A percentile compares a stretch with the other conserved stretches of the same genome.
phyloP scores from a whole-genome alignment of 2,113 vertebrate genomes.

The Dipodomys merriami region DNA sequence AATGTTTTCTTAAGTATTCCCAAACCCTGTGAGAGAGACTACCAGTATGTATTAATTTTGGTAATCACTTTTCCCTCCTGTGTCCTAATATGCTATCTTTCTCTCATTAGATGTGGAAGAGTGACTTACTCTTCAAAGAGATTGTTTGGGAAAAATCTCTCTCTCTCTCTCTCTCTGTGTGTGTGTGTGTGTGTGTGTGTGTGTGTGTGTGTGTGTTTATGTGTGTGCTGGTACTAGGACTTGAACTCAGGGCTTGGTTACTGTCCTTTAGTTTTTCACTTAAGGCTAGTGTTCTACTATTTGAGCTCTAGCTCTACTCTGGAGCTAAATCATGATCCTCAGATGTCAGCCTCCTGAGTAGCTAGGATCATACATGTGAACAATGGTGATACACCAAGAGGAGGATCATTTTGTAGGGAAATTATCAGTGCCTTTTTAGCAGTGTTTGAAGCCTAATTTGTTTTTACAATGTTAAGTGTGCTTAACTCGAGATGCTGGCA shows the following conservation, averaged over 20 bases:
- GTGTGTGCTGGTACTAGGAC: too few relatives aligned
- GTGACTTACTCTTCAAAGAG: neutral
- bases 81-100: neutral
- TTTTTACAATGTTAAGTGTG: neutral
- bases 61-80: neutral
- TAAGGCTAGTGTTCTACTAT: too few relatives aligned
- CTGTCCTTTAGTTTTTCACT: too few relatives aligned
- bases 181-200: too few relatives aligned
- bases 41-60: neutral
- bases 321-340: too few relatives aligned
- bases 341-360: too few relatives aligned
- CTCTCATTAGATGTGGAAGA: neutral
- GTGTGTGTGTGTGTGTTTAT: too few relatives aligned
- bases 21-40: neutral
- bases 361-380: too few relatives aligned
- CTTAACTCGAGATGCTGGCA: neutral
- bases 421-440: neutral
- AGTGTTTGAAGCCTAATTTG: constrained; percentile 1
- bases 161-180: too few relatives aligned
- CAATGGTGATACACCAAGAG: too few relatives aligned
- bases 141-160: neutral
- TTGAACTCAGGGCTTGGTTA: too few relatives aligned
- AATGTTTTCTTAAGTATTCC: neutral
- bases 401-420: neutral
- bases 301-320: too few relatives aligned